Conservation (phyloP, 2,797 vertebrate species). For the Triplophysa yarkandensis region DNA sequence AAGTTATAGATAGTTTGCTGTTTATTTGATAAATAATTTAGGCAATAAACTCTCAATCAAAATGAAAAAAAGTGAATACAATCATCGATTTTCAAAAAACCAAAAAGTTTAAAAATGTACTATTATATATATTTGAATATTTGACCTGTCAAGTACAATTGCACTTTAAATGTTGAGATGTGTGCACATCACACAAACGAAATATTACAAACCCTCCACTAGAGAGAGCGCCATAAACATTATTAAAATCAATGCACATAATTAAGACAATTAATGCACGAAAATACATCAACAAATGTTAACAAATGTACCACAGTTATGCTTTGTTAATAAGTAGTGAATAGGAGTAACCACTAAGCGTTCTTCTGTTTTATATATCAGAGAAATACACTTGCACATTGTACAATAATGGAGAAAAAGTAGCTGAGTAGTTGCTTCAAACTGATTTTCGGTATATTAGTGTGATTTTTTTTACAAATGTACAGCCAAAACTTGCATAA, state of each 20-base stretch:
- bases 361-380: neutral
- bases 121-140: too few relatives aligned
- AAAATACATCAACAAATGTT: neutral
- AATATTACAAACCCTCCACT: neutral
- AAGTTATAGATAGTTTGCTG: neutral
- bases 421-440: too few relatives aligned
- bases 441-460: too few relatives aligned
- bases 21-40: neutral
- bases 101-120: too few relatives aligned
- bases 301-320: neutral
- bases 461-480: too few relatives aligned
- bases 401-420: too few relatives aligned
- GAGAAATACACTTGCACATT: too few relatives aligned
- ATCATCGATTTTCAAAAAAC: too few relatives aligned
- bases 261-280: neutral
- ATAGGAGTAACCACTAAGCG: neutral
- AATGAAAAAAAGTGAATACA: too few relatives aligned
- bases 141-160: too few relatives aligned
- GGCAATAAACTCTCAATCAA: neutral
- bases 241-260: neutral
- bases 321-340: neutral
- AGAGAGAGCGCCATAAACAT: neutral
- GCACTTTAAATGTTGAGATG: too few relatives aligned
- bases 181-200: neutral
- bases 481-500: too few relatives aligned